phyloP scores from a whole-genome alignment of 2,797 vertebrate genomes.

The Falco berigora region DNA sequence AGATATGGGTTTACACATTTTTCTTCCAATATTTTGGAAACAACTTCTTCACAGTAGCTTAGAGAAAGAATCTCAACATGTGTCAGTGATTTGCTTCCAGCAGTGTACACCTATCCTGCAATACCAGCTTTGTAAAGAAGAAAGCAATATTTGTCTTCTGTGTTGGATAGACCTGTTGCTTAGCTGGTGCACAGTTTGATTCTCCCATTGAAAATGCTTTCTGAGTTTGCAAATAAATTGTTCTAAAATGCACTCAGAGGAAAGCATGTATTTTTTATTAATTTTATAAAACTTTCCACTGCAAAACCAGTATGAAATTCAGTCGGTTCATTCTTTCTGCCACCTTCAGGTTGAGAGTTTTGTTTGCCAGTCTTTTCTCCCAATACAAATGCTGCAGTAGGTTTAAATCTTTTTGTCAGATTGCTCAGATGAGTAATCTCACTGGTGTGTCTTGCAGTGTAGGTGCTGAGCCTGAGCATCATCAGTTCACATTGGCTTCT shows the following conservation, averaged over 20 bases:
- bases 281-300: background rate
- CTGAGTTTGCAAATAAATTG: background rate
- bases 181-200: background rate
- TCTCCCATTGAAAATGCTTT: background rate
- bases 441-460: background rate
- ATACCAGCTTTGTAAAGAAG: background rate
- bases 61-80: background rate
- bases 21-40: background rate
- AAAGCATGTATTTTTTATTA: background rate
- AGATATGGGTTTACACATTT: background rate
- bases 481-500: background rate
- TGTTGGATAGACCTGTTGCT: background rate
- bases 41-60: background rate
- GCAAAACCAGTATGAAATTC: background rate
- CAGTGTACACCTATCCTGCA: background rate
- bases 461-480: background rate
- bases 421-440: background rate
- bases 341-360: background rate
- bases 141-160: background rate
- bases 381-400: rapidly evolving
- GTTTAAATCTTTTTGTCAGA: background rate
- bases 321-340: background rate
- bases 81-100: background rate
- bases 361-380: background rate
- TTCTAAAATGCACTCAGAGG: background rate